Base-by-base conservation (phyloP, 2,113 vertebrate species). In the Pampusana beccarii region DNA sequence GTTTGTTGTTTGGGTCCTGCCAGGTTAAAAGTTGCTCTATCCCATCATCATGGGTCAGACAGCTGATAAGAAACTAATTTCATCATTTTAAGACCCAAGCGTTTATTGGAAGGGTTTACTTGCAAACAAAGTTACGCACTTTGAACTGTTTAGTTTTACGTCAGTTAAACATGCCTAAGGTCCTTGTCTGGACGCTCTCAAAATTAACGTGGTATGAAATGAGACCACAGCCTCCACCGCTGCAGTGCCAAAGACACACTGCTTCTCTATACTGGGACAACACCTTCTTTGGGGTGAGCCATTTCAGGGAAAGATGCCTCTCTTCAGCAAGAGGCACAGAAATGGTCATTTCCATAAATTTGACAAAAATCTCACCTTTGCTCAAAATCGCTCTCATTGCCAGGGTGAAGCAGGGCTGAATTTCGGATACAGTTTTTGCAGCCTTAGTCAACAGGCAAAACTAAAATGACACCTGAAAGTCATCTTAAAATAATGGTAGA, bases 31-130 rank as follows among this genome's bases (percentile, higher is more conserved):
- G 80, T 80, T 29, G 46, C 83, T 60, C 33, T 4, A 61, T 42
- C 60, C 69, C 92, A 71, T 53, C 80, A 74, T 31, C 25, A 0
- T 0, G 29, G 88, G 83, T 96, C 91, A 95, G 83, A 89, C 9
- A 38, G 83, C n/a, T 79, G 95, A 96, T 91, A 92, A 95, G 86
- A 51, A 72, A 51, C 80, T 2, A 1, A 89, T 95, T 95, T 91
- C 88, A 95, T 75, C 80, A 95, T 56, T 84, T 74, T 26, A 42
- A 93, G 91, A 53, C 54, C 56, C 4, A 3, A 64, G 48, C 3
- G 3, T 71, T 86, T 53, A 71, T 13, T 65, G 83, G 70, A 61
- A 71, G 48, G 83, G 61, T 75, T 71, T 31, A 62, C 67, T 77
- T 56, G 84, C 83, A 91, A 42, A 91, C 83, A 91, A 42, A 91